A percentile compares a stretch with the other conserved stretches of the same genome.
Evolutionary conservation across 2,888 invertebrate genomes (phyloP).

Genomic region (Euproctis similis): DNA sequence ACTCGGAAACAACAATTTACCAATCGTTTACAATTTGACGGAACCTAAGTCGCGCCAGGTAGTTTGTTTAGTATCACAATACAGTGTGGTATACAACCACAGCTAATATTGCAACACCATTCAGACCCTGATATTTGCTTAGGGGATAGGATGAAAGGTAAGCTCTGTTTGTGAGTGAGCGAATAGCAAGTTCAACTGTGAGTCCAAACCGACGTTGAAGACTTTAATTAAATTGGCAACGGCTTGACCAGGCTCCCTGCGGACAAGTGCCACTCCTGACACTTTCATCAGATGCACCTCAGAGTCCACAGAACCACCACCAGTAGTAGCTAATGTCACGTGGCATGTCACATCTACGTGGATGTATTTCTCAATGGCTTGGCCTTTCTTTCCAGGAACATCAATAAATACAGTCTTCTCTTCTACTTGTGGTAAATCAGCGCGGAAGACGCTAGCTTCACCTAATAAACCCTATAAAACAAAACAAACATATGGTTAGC

Average conservation of each 20-base stretch:
- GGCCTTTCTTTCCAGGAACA: constrained; percentile 58
- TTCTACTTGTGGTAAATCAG: constrained; percentile 80
- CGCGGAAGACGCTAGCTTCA: constrained; percentile 80
- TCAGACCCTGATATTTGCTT: constrained; percentile 37
- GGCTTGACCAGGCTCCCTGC: constrained; percentile 75
- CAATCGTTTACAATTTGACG: constrained; percentile 61
- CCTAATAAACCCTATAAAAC: constrained; percentile 71
- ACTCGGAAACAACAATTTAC: constrained; percentile 52
- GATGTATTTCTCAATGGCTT: constrained; percentile 78
- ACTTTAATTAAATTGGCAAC: constrained; percentile 76
- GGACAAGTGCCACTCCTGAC: constrained; percentile 79
- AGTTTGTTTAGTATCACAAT: constrained; percentile 49
- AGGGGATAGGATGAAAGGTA: constrained; percentile 77
- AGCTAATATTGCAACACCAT: constrained; percentile 52
- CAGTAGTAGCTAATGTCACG: constrained; percentile 76
- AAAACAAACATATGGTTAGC: constrained; percentile 15
- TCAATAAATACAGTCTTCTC: constrained; percentile 77
- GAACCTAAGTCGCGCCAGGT: constrained; percentile 64
- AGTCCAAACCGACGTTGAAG: constrained; percentile 81
- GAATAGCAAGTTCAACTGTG: constrained; percentile 80
- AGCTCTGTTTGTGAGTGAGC: constrained; percentile 79
- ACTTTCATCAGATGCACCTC: constrained; percentile 80
- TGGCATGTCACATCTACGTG: constrained; percentile 82
- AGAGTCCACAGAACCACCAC: constrained; percentile 72
- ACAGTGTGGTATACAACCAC: constrained; percentile 23